These are phyloP conservation scores for Leptopilina myrica DNA, from an alignment of 2,888 invertebrate species.

Conservation along the genomic window DNA sequence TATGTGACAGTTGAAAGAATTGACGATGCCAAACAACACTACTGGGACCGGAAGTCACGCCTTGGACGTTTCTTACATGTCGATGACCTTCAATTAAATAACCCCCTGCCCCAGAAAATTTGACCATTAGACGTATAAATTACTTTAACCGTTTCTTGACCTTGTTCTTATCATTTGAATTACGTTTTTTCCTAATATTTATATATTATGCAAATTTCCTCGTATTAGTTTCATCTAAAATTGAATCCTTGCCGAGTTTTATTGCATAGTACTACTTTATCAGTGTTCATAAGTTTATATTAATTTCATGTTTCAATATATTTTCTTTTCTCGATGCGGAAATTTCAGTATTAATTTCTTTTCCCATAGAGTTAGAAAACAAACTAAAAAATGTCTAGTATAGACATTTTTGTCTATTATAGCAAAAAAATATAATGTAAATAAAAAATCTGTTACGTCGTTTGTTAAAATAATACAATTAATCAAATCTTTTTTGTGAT, in stretches of 20 bases:
- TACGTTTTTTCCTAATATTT: background rate
- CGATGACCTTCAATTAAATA: conserved; percentile 30
- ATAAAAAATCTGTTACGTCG: background rate
- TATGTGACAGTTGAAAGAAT: conserved; percentile 17
- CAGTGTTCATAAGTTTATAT: no score
- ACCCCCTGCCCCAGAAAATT: conserved; percentile 34
- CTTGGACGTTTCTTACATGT: conserved; percentile 27
- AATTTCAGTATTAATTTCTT: no score
- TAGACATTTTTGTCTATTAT: no score
- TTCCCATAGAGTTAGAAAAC: no score
- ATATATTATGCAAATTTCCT: background rate
- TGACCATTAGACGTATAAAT: conserved; percentile 9
- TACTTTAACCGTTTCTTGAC: conserved; percentile 18
- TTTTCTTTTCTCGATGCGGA: no score
- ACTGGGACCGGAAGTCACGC: conserved; percentile 68
- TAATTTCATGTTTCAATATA: no score
- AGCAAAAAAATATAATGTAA: no score
- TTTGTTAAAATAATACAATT: background rate
- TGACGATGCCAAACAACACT: conserved; percentile 22
- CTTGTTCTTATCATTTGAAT: conserved; percentile 1
- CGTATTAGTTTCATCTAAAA: background rate
- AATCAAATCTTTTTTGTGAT: background rate
- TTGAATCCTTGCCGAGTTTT: no score
- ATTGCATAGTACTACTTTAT: no score
- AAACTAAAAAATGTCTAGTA: no score